Percentiles rank a stretch among this genome's conserved stretches.
Evolutionary conservation across 2,888 invertebrate species (phyloP).

Genomic region (Camptogramma bilineatum): DNA sequence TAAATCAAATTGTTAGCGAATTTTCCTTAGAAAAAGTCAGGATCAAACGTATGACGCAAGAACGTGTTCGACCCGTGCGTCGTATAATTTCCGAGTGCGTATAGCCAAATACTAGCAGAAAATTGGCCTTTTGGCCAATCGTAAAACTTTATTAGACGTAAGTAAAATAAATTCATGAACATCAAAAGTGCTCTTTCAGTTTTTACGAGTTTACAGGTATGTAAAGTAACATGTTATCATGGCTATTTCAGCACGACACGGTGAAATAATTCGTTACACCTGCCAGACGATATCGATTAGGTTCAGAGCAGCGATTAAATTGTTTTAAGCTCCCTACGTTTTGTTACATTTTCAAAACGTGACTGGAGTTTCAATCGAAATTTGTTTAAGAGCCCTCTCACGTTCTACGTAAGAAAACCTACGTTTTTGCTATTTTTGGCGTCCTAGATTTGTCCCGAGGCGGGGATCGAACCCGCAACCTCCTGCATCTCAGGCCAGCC

Average conservation of each 20-base stretch:
- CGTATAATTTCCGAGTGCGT: too few relatives aligned
- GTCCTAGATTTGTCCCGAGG: too few relatives aligned
- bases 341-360: slow-evolving; percentile 12
- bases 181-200: not conserved
- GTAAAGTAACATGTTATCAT: not conserved
- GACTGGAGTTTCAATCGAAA: slow-evolving; percentile 4
- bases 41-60: too few relatives aligned
- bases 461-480: too few relatives aligned
- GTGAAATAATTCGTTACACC: slow-evolving; percentile 22
- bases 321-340: slow-evolving; percentile 10
- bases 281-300: slow-evolving; percentile 23
- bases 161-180: not conserved
- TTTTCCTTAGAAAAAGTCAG: too few relatives aligned
- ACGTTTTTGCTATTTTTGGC: too few relatives aligned
- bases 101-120: too few relatives aligned
- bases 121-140: not conserved
- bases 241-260: slow-evolving; percentile 12
- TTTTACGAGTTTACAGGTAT: not conserved
- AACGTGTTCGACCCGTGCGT: too few relatives aligned
- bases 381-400: not conserved
- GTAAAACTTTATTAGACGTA: not conserved
- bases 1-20: too few relatives aligned
- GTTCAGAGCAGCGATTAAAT: slow-evolving; percentile 11
- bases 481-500: too few relatives aligned
- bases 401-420: too few relatives aligned